Evolutionary conservation across 1,140 invertebrate species (phyloP).

Genomic region (Drosophila repleta): DNA sequence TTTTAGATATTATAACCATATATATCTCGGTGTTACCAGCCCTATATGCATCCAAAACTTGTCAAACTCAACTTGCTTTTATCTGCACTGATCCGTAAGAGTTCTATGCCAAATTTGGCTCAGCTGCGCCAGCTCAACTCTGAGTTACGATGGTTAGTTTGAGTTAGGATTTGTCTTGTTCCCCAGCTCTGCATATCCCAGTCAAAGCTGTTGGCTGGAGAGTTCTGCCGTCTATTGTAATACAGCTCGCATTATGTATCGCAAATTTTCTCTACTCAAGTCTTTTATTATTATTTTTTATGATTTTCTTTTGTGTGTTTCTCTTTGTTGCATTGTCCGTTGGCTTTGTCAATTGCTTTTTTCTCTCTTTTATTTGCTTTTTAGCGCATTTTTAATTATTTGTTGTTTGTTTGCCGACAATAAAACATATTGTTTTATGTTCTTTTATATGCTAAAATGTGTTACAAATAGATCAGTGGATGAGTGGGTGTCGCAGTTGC

Average conservation of each 20-base stretch:
- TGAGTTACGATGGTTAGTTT: not conserved
- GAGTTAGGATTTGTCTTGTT: too few species aligned
- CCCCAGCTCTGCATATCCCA: too few species aligned
- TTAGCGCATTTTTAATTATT: slow-evolving; percentile 41
- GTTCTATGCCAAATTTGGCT: not conserved
- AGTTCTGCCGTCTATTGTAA: too few species aligned
- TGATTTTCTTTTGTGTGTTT: slow-evolving; percentile 12
- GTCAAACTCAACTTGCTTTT: not conserved
- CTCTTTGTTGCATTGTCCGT: slow-evolving; percentile 41
- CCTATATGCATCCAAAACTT: not conserved
- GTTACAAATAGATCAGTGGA: slow-evolving; percentile 43
- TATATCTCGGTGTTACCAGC: too few species aligned
- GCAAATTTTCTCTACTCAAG: too few species aligned
- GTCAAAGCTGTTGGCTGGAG: too few species aligned
- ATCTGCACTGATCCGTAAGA: too few species aligned
- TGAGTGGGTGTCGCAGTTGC: slow-evolving; percentile 32
- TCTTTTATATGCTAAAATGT: slow-evolving; percentile 9
- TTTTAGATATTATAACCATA: too few species aligned
- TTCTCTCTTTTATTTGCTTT: slow-evolving; percentile 47
- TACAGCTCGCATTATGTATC: too few species aligned
- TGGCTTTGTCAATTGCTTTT: slow-evolving; percentile 51
- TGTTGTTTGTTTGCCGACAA: slow-evolving; percentile 9
- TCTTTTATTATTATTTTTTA: not conserved
- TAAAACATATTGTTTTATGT: slow-evolving; percentile 35
- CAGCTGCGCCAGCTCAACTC: not conserved